Base-by-base conservation (phyloP, 2,113 vertebrate species). In the Aplodontia rufa region DNA sequence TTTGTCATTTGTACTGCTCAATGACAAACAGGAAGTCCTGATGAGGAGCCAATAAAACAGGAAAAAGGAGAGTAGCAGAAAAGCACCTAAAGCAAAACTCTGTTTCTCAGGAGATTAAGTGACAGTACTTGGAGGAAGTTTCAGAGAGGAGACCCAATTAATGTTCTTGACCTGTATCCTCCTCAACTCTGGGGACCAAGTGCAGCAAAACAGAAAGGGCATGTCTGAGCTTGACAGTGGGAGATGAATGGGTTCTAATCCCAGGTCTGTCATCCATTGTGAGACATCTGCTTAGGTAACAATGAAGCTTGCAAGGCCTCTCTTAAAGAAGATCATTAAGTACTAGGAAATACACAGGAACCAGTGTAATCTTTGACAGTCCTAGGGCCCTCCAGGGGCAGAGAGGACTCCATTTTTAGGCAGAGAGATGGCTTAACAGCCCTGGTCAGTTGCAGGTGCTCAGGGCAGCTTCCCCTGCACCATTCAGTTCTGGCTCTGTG, bases 141-240 rank as follows among this genome's bases (percentile, higher is more conserved):
- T 93, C 68, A 89, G 62, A 62, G 86, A 84, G 5, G 10, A 32
- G 69, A 92, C 58, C 49, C 75, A 92, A 69, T 87, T 74, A 84
- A 35, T 12, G 53, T 51, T 76, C 26, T 45, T 40, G 75, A 49
- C 76, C 19, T 30, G 51, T 28, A 45, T 60, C 42, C 68, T 87
- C 32, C 55, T 76, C 55, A 42, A 37, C 72, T 85, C 68, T 88
- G 40, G 84, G n/a, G 82, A 79, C 55, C 12, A 49, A 74, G 37
- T 19, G 42, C 37, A 40, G 74, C 24, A n/a, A 81, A 22, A 40
- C 20, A 30, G 24, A 60, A 82, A 81, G 64, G 68, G 2, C 5
- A 8, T 37, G 13, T 24, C 75, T 79, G 24, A 17, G 8, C 55
- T 69, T 16, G 17, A 22, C 37, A 3, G 4, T 26, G 58, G 68